Base-by-base conservation (phyloP, 2,797 vertebrate species). In the Sebastes flavidus region DNA sequence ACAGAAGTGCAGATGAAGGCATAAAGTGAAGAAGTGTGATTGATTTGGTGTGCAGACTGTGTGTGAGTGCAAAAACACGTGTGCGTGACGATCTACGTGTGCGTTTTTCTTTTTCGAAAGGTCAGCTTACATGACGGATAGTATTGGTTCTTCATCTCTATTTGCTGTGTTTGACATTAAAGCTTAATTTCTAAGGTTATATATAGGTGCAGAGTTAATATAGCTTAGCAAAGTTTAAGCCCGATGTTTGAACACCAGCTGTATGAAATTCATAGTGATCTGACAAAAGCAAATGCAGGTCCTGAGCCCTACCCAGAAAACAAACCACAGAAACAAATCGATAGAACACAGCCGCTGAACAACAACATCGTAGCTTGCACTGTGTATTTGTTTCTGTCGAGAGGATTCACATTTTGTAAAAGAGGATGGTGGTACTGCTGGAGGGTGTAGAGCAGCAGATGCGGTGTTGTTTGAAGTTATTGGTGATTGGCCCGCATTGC, bases 1-100 rank as follows among this genome's bases (percentile, higher is more conserved):
- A 99, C 91, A 85, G 29, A 89, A 65, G 67, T 55, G 54, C 20
- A 38, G 10, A 79, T 81, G 77, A 89, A 91, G 76, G 36, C 72
- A 49, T 75, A 20, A 72, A 70, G 60, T 55, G 58, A 80, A 68
- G 68, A 74, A 61, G 65, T 42, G 81, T 82, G 77, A 86, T 3
- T 74, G 63, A 78, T 32, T 52, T 24, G 13, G 65, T 76, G 85
- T 71, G 70, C 80, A 81, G 70, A 78, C 32, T 58, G 32, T 56
- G 32, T 62, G 80, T 30, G 72, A 78, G 65, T 60, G 62, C 4
- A 30, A 38, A 30, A 38, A 76, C 22, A 22, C 46, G 29, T 54
- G 59, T 70, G 75, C 27, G 18, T 62, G 36, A 73, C 2, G 4
- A 65, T 73, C 42, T 60, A 52, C 32, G 65, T 84, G 79, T 75